phyloP scores from a whole-genome alignment of 2,888 invertebrate species.

The Liposcelis brunnea region DNA sequence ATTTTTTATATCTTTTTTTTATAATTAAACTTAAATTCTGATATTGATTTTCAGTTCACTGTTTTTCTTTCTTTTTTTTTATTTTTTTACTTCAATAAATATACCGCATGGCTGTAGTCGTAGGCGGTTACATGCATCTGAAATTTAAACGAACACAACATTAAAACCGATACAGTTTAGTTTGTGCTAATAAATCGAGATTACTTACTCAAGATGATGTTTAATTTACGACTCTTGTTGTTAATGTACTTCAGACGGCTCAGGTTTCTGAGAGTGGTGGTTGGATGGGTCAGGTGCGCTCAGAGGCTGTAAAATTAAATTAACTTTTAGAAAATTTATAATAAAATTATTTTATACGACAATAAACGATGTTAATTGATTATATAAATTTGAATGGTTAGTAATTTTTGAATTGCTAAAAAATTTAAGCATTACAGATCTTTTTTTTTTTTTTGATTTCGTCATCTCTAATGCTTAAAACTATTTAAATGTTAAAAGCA shows the following conservation, averaged over 20 bases:
- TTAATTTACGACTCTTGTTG: conserved; percentile 14
- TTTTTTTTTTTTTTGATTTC: no score
- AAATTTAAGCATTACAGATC: conserved; percentile 6
- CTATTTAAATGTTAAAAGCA: conserved; percentile 10
- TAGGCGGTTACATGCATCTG: not conserved
- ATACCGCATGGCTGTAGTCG: not conserved
- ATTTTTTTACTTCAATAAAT: conserved; percentile 5
- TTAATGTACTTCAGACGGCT: conserved; percentile 71
- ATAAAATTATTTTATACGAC: not conserved
- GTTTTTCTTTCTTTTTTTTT: conserved; percentile 2
- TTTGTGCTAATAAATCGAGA: conserved; percentile 6
- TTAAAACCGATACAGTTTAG: no score
- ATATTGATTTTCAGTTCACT: conserved; percentile 4
- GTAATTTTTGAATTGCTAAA: conserved; percentile 6
- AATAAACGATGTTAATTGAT: no score
- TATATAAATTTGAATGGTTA: conserved; percentile 6
- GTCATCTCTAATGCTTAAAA: conserved; percentile 6
- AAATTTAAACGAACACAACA: not conserved
- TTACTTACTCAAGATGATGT: not conserved
- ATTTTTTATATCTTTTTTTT: conserved; percentile 7
- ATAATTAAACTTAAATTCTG: conserved; percentile 9
- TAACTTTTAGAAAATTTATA: conserved; percentile 11
- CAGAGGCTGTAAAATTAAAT: conserved; percentile 44
- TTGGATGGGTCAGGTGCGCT: conserved; percentile 70
- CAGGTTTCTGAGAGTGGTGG: conserved; percentile 61